phyloP scores from a whole-genome alignment of 1,140 invertebrate species.

The Hesperophylax magnus region DNA sequence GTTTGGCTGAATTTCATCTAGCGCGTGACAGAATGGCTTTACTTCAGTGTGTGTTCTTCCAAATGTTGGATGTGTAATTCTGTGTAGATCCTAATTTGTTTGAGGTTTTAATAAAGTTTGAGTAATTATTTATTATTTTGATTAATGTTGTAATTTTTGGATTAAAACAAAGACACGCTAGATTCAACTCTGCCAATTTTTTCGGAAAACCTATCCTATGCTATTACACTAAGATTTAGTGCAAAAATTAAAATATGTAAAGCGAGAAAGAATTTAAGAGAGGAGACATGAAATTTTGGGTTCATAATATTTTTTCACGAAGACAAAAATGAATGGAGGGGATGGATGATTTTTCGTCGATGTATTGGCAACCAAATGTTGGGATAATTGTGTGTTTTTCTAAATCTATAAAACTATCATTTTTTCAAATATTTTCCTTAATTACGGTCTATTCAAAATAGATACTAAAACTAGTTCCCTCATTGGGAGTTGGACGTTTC shows the following conservation, averaged over 20 bases:
- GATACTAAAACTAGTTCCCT: slow-evolving; percentile 49
- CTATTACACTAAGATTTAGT: slow-evolving; percentile 30
- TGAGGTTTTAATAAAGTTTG: too few species aligned
- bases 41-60: too few species aligned
- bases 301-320: not conserved
- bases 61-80: too few species aligned
- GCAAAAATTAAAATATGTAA: slow-evolving; percentile 11
- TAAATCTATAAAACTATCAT: slow-evolving; percentile 42
- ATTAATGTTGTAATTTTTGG: too few species aligned
- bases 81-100: too few species aligned
- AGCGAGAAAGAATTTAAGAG: not conserved
- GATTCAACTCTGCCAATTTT: slow-evolving; percentile 8
- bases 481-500: slow-evolving; percentile 56
- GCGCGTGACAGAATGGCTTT: too few species aligned
- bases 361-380: slow-evolving; percentile 2
- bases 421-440: slow-evolving; percentile 21
- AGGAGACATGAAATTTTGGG: not conserved
- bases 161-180: not conserved
- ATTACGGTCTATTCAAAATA: slow-evolving; percentile 46
- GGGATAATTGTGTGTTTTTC: slow-evolving; percentile 15
- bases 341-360: not conserved
- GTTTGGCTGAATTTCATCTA: not conserved
- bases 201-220: slow-evolving; percentile 12
- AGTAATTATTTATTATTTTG: too few species aligned
- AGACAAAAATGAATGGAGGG: not conserved